Base-by-base conservation (phyloP, 1,140 invertebrate species). In the Drosophila albomicans region DNA sequence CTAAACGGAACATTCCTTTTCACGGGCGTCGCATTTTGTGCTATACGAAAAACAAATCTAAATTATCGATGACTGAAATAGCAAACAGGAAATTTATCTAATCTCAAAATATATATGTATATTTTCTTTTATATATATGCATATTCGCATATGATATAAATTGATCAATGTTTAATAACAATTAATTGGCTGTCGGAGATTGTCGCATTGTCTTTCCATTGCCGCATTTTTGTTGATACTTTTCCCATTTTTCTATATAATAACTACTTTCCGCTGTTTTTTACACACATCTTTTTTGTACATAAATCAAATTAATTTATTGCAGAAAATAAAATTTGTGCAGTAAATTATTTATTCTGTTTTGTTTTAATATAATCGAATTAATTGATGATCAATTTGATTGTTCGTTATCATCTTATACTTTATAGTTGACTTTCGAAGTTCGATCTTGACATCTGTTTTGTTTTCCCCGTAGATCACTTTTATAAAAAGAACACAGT, bases 1-100 rank as follows among this genome's bases (percentile, higher is more conserved):
- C 10, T 68, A 82, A 75, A 41, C 58, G 16, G 43, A 84, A 59
- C 77, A 84, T 84, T 84, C 81, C 81, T n/a, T 25, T 25, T 67
- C 11, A 63, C 20, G 56, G 46, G 46, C 32, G 62, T 49, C 25
- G 62, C 74, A 69, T 81, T 72, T 75, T 7, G 45, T 46, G 43
- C 20, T 52, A 65, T 7, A 8, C 38, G 30, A 75, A 67, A 51
- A 45, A 48, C 49, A 49, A 51, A 58, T 64, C 49, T 58, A 57
- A 72, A 75, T 58, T 70, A 25, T 67, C 62, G 73, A 78, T 61
- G 75, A 79, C 80, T 82, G 62, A 82, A 78, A 65, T 67, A 74
- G 74, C 49, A 52, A 69, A 51, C 48, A 46, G 54, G 11, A 72
- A 57, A 30, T 35, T 10, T 59, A 66, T 59, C 30, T 66, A 38